phyloP scores from a whole-genome alignment of 2,888 invertebrate species.

The Leptinotarsa peninsularis region DNA sequence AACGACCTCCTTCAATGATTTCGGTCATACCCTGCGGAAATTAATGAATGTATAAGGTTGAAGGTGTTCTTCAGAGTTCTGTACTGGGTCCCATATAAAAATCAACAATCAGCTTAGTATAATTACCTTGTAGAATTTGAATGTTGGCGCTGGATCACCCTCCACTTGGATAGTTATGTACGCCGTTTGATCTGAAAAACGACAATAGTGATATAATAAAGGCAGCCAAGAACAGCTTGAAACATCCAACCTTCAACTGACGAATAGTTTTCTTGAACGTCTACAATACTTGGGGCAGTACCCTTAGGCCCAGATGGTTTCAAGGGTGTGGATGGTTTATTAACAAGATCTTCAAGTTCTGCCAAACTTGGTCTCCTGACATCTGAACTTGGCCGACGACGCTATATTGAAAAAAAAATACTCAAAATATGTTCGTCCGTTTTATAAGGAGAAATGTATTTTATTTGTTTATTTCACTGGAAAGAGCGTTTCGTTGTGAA shows the following conservation, averaged over 20 bases:
- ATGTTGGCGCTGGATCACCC: conserved; percentile 94
- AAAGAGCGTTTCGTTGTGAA: conserved; percentile 10
- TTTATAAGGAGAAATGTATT: conserved; percentile 32
- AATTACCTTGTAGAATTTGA: conserved; percentile 88
- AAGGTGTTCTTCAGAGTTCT: background rate
- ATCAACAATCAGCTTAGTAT: background rate
- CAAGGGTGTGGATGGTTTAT: conserved; percentile 91
- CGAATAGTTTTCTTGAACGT: conserved; percentile 94
- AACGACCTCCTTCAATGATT: conserved; percentile 94
- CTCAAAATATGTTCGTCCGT: conserved; percentile 17
- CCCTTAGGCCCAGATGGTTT: conserved; percentile 83
- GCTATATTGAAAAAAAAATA: conserved; percentile 64
- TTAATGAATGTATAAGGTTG: background rate
- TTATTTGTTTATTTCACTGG: conserved; percentile 15
- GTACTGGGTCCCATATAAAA: background rate
- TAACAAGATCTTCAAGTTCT: conserved; percentile 90
- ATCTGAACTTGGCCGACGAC: conserved; percentile 90
- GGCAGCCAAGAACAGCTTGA: background rate
- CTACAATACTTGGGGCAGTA: conserved; percentile 86
- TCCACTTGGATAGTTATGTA: conserved; percentile 94
- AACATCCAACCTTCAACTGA: conserved; percentile 88
- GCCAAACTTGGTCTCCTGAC: conserved; percentile 90
- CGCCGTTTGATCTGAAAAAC: conserved; percentile 83
- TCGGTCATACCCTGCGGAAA: conserved; percentile 80
- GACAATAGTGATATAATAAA: background rate